Evolutionary conservation across 2,113 vertebrate genomes (phyloP).

Genomic region (Quiscalus mexicanus): DNA sequence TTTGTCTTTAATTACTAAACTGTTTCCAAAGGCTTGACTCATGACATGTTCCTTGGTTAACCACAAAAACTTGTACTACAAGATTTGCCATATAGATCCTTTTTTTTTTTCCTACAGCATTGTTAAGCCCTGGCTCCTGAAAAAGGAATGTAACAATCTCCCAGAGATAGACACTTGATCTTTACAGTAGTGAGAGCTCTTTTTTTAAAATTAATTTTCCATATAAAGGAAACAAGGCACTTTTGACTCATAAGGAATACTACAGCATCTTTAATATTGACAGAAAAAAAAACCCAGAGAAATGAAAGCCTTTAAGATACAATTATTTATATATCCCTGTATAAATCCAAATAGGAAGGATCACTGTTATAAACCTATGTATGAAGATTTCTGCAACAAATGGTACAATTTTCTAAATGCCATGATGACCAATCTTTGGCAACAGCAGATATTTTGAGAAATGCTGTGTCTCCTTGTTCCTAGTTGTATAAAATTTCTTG

Average conservation of each 20-base stretch:
- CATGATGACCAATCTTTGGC: neutral
- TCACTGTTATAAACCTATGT: neutral
- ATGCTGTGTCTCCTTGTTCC: neutral
- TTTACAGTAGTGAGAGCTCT: constrained; percentile 48
- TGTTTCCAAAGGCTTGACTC: constrained; percentile 82
- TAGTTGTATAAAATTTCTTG: neutral
- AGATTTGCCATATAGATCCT: constrained; percentile 79
- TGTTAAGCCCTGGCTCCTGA: constrained; percentile 72
- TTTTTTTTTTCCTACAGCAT: constrained; percentile 56
- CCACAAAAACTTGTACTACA: constrained; percentile 85
- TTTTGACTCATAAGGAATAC: constrained; percentile 21
- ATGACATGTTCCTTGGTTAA: constrained; percentile 81
- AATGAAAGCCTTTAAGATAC: neutral
- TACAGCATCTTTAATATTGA: neutral
- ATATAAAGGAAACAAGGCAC: constrained; percentile 23
- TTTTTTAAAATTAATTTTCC: neutral
- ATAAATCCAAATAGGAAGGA: neutral
- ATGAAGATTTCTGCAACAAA: neutral
- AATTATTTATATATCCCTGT: neutral
- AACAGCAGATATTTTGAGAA: neutral
- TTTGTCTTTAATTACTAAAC: constrained; percentile 86
- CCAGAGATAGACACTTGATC: constrained; percentile 60
- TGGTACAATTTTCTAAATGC: neutral
- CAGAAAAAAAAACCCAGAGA: neutral
- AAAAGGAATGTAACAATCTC: constrained; percentile 59